Conservation (phyloP, 2,888 invertebrate species). For the Zygothrica quintamaculata region DNA sequence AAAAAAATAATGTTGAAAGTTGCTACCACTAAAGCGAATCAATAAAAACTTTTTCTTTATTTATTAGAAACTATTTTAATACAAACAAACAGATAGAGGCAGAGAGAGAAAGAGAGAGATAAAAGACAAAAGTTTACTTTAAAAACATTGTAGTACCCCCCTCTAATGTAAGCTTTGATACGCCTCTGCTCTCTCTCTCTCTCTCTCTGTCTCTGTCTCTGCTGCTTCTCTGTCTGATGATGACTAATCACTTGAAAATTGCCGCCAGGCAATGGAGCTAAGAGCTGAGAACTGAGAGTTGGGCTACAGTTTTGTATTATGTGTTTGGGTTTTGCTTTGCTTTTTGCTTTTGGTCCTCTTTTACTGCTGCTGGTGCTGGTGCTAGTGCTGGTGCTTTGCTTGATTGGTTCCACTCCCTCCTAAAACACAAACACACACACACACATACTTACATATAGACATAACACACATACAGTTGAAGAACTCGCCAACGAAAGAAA, state of each 20-base stretch:
- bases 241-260: constrained; percentile 78
- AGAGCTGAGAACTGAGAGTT: constrained; percentile 34
- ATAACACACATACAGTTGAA: not conserved
- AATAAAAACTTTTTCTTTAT: constrained; percentile 45
- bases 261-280: constrained; percentile 52
- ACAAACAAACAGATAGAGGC: too few relatives aligned
- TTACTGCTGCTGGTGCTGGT: constrained; percentile 39
- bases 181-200: too few relatives aligned
- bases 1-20: constrained; percentile 43
- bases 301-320: constrained; percentile 53
- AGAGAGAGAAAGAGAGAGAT: not conserved
- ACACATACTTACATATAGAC: constrained; percentile 14
- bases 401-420: constrained; percentile 71
- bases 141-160: constrained; percentile 9
- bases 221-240: constrained; percentile 47
- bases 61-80: constrained; percentile 59
- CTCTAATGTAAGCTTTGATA: constrained; percentile 1
- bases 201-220: not conserved
- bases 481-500: constrained; percentile 40
- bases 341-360: constrained; percentile 62
- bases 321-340: constrained; percentile 46
- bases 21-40: constrained; percentile 10
- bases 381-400: too few relatives aligned
- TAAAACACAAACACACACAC: constrained; percentile 29
- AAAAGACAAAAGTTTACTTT: constrained; percentile 3